A percentile compares a stretch with the other conserved stretches of the same genome.
phyloP scores from a whole-genome alignment of 2,888 invertebrate species.

The Leptopilina drosophilae region DNA sequence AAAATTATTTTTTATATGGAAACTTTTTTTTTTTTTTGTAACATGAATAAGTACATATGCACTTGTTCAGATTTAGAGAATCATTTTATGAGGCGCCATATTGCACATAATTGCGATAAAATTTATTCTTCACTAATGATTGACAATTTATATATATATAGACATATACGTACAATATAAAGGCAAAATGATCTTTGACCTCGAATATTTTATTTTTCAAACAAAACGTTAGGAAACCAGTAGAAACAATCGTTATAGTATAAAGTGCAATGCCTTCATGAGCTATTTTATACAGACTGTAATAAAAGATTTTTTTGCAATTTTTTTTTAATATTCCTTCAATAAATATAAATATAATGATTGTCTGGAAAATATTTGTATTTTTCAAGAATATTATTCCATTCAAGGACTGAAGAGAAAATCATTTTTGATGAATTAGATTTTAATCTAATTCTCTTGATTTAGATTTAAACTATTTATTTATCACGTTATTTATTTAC shows the following conservation, averaged over 20 bases:
- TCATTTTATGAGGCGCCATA: conserved; percentile 10
- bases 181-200: conserved; percentile 19
- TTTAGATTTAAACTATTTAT: too few relatives aligned
- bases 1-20: too few relatives aligned
- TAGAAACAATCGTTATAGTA: conserved; percentile 24
- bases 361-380: too few relatives aligned
- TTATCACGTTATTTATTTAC: too few relatives aligned
- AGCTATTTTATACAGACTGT: conserved; percentile 9
- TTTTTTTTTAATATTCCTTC: background rate
- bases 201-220: conserved; percentile 31
- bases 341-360: too few relatives aligned
- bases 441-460: too few relatives aligned
- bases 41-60: too few relatives aligned
- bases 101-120: conserved; percentile 20
- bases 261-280: conserved; percentile 32
- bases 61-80: too few relatives aligned
- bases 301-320: background rate
- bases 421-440: too few relatives aligned
- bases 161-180: background rate
- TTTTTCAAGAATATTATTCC: too few relatives aligned
- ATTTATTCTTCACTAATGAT: conserved; percentile 19
- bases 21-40: too few relatives aligned
- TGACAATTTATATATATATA: background rate
- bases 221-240: background rate
- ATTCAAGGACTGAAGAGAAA: too few relatives aligned